phyloP scores from a whole-genome alignment of 2,113 vertebrate species.

The Tachysurus fulvidraco region DNA sequence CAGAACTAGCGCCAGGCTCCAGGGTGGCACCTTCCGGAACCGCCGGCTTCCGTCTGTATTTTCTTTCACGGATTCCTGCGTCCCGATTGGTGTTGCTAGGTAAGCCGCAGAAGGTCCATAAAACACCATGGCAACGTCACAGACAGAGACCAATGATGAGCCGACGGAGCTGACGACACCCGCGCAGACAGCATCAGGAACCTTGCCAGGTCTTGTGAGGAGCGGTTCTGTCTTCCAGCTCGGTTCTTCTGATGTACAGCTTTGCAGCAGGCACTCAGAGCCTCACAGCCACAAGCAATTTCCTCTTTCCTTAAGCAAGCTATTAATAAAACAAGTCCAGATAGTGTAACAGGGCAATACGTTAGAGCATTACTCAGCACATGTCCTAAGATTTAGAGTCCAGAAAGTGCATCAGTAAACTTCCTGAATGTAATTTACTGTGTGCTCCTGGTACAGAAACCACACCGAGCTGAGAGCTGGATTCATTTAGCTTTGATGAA shows the following conservation, averaged over 20 bases:
- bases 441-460: not conserved
- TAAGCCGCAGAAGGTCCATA: conserved; percentile 20
- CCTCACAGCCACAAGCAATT: conserved; percentile 24
- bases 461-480: not conserved
- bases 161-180: not conserved
- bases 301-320: conserved; percentile 35
- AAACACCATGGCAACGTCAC: conserved; percentile 38
- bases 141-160: conserved; percentile 22
- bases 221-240: not conserved
- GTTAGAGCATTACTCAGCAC: conserved; percentile 26
- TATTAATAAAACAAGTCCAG: conserved; percentile 27
- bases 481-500: not conserved
- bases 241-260: conserved; percentile 37
- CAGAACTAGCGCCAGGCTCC: conserved; percentile 46
- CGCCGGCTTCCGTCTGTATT: conserved; percentile 37
- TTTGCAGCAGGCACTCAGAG: conserved; percentile 13
- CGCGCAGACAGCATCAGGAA: conserved; percentile 11
- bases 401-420: conserved; percentile 23
- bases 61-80: conserved; percentile 20
- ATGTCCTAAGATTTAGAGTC: conserved; percentile 29
- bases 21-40: conserved; percentile 50
- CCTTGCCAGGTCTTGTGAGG: conserved; percentile 15
- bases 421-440: not conserved
- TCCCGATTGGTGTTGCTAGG: conserved; percentile 50
- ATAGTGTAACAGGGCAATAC: conserved; percentile 2